Percentiles rank a stretch among this genome's conserved stretches.
Conservation (phyloP, 1,140 invertebrate species). For the Drosophila takahashii region DNA sequence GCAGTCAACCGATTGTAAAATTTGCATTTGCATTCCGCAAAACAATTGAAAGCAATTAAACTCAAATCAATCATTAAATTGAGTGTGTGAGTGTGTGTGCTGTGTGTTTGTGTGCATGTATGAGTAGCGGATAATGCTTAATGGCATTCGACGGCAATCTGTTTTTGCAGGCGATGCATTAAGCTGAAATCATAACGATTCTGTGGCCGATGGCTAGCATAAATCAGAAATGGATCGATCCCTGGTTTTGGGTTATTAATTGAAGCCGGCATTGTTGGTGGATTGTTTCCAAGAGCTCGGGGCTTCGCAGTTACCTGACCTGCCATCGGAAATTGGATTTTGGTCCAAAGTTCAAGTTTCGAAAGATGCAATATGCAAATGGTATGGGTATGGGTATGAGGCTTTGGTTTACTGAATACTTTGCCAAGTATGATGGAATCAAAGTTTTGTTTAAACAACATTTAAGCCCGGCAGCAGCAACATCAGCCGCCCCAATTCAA, state of each 20-base stretch:
- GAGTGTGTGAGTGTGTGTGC: neutral
- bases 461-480: conserved; percentile 32
- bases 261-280: conserved; percentile 1
- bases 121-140: conserved; percentile 29
- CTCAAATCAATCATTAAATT: conserved; percentile 57
- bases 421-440: conserved; percentile 13
- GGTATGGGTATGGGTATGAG: no score
- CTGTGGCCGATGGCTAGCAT: conserved; percentile 18
- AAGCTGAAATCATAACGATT: conserved; percentile 31
- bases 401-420: neutral
- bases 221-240: conserved; percentile 11
- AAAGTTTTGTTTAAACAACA: conserved; percentile 54
- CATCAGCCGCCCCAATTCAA: conserved; percentile 55
- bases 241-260: conserved; percentile 25
- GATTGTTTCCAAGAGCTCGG: neutral
- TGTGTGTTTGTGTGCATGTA: neutral
- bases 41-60: conserved; percentile 77
- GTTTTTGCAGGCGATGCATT: conserved; percentile 42
- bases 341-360: conserved; percentile 1
- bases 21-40: conserved; percentile 58
- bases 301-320: conserved; percentile 21
- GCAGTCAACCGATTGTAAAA: conserved; percentile 48
- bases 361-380: neutral
- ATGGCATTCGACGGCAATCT: conserved; percentile 51
- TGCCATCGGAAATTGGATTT: conserved; percentile 37